These are phyloP conservation scores for Forficula auricularia DNA, from an alignment of 1,140 invertebrate species.

Conservation along the genomic window DNA sequence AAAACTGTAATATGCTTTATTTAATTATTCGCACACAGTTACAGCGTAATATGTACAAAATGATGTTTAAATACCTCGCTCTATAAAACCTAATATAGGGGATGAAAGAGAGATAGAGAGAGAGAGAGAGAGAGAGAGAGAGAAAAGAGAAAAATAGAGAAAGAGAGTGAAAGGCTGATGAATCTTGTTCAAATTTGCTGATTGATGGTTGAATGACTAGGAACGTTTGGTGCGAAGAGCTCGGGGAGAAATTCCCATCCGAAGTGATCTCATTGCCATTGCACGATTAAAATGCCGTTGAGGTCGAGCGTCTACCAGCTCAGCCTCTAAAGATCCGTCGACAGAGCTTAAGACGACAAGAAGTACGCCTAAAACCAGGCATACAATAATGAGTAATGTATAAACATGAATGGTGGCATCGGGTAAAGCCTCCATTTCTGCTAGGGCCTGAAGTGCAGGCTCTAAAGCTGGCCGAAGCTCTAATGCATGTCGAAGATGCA, in stretches of 20 bases:
- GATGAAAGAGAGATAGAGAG: too few relatives aligned
- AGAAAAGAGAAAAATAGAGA: too few relatives aligned
- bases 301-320: constrained; percentile 19
- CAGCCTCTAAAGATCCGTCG: constrained; percentile 36
- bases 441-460: constrained; percentile 54
- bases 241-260: constrained; percentile 29
- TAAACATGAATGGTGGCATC: constrained; percentile 57
- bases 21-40: background rate
- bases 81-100: too few relatives aligned
- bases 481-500: constrained; percentile 60
- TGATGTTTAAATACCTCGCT: too few relatives aligned
- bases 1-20: too few relatives aligned
- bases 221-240: constrained; percentile 16
- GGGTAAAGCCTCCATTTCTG: constrained; percentile 57
- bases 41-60: too few relatives aligned
- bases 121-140: too few relatives aligned
- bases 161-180: too few relatives aligned
- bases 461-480: constrained; percentile 67
- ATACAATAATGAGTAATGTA: constrained; percentile 69
- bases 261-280: constrained; percentile 65
- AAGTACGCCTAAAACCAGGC: constrained; percentile 56
- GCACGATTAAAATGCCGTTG: constrained; percentile 66
- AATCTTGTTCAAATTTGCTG: too few relatives aligned
- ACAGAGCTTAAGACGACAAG: constrained; percentile 60
- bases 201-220: too few relatives aligned